A percentile compares a stretch with the other conserved stretches of the same genome.
phyloP scores from a whole-genome alignment of 2,888 invertebrate species.

The Salpingus planirostris region DNA sequence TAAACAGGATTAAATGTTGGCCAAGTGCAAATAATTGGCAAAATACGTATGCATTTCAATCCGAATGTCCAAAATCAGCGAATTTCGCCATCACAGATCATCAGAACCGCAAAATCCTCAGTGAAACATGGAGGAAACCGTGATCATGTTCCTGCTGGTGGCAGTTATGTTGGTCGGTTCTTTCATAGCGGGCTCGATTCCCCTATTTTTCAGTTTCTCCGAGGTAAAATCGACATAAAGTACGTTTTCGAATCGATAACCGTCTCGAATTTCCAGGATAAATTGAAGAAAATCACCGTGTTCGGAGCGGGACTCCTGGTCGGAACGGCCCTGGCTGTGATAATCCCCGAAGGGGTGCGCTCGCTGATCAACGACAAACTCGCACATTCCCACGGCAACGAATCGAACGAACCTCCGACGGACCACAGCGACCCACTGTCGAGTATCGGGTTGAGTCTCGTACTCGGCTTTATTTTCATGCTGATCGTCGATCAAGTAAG shows the following conservation, averaged over 20 bases:
- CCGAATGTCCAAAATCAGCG: no score
- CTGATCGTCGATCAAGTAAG: conserved; percentile 79
- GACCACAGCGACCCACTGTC: conserved; percentile 55
- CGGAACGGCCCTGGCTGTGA: conserved; percentile 94
- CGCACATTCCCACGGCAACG: conserved; percentile 12
- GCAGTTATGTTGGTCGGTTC: conserved; percentile 94
- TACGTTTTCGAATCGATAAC: conserved; percentile 3
- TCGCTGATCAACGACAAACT: conserved; percentile 47
- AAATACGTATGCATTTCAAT: no score
- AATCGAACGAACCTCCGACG: conserved; percentile 33
- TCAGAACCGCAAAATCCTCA: no score
- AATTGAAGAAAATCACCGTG: conserved; percentile 86
- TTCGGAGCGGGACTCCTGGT: conserved; percentile 95
- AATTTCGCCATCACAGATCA: no score
- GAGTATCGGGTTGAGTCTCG: conserved; percentile 85
- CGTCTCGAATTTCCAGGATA: conserved; percentile 58
- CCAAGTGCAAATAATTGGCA: no score
- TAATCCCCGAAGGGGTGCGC: conserved; percentile 97
- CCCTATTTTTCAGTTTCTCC: conserved; percentile 86
- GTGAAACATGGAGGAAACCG: conserved; percentile 68
- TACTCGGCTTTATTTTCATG: conserved; percentile 97
- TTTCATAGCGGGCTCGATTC: conserved; percentile 90
- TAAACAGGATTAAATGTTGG: no score
- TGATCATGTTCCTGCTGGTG: conserved; percentile 72
- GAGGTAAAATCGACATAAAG: conserved; percentile 80